Percentiles rank a stretch among this genome's conserved stretches.
phyloP scores from a whole-genome alignment of 2,113 vertebrate genomes.

The Athene cunicularia region DNA sequence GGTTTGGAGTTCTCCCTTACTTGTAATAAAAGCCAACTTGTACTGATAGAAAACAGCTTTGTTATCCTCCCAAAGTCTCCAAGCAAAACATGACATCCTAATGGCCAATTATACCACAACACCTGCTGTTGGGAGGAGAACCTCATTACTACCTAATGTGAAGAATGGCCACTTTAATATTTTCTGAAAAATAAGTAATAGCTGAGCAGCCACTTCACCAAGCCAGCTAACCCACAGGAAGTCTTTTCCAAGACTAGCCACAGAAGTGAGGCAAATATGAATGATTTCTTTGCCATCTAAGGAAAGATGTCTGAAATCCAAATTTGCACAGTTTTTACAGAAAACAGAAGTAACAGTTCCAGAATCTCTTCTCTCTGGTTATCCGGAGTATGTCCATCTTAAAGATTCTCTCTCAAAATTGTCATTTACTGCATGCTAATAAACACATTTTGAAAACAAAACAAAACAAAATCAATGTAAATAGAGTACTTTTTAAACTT shows the following conservation, averaged over 20 bases:
- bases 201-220: neutral
- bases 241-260: neutral
- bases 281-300: neutral
- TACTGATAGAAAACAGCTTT: neutral
- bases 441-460: neutral
- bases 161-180: constrained; percentile 29
- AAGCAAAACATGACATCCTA: constrained; percentile 62
- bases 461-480: neutral
- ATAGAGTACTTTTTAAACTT: neutral
- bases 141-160: constrained; percentile 34
- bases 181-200: constrained; percentile 27
- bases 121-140: constrained; percentile 44
- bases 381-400: neutral
- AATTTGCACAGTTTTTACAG: neutral
- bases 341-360: neutral
- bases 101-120: constrained; percentile 65
- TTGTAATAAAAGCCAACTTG: constrained; percentile 25
- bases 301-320: neutral
- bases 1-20: constrained; percentile 1
- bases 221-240: neutral
- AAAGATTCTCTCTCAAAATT: neutral
- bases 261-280: neutral
- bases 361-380: neutral
- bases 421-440: neutral
- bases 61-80: constrained; percentile 12